These are phyloP conservation scores for Crenichthys baileyi DNA, from an alignment of 2,797 vertebrate genomes.

Conservation along the genomic window DNA sequence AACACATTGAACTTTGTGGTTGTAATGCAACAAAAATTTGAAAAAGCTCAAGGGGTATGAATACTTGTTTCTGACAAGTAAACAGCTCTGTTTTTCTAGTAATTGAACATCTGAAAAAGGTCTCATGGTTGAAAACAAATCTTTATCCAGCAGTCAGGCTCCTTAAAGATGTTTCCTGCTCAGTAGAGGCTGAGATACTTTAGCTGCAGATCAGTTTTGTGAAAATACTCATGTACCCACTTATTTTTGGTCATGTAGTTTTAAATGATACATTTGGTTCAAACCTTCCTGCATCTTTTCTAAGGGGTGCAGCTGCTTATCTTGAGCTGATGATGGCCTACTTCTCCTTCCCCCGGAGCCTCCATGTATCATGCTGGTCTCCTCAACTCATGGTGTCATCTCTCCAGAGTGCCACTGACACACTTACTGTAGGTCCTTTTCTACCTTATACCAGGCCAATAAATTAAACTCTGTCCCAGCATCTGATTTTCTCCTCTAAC, in stretches of 20 bases:
- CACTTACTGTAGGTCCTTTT: conserved; percentile 60
- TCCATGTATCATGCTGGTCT: conserved; percentile 62
- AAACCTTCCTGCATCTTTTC: conserved; percentile 14
- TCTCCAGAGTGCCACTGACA: conserved; percentile 78
- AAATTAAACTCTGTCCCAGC: conserved; percentile 42
- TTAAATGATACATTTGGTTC: conserved; percentile 10
- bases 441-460: conserved; percentile 65
- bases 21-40: not conserved
- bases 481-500: conserved; percentile 30
- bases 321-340: conserved; percentile 52
- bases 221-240: not conserved
- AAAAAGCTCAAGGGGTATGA: not conserved
- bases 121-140: not conserved
- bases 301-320: conserved; percentile 36
- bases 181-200: not conserved
- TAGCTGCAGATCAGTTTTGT: not conserved
- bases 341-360: conserved; percentile 57
- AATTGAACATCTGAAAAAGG: not conserved
- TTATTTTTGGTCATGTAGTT: conserved; percentile 2
- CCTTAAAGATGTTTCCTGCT: not conserved
- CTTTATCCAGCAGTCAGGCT: not conserved
- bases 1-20: not conserved
- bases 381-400: conserved; percentile 45
- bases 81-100: too few relatives aligned
- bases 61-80: not conserved